Percentiles rank a stretch among this genome's conserved stretches.
Evolutionary conservation across 2,888 invertebrate genomes (phyloP).

Genomic region (Hypercompe scribonia): DNA sequence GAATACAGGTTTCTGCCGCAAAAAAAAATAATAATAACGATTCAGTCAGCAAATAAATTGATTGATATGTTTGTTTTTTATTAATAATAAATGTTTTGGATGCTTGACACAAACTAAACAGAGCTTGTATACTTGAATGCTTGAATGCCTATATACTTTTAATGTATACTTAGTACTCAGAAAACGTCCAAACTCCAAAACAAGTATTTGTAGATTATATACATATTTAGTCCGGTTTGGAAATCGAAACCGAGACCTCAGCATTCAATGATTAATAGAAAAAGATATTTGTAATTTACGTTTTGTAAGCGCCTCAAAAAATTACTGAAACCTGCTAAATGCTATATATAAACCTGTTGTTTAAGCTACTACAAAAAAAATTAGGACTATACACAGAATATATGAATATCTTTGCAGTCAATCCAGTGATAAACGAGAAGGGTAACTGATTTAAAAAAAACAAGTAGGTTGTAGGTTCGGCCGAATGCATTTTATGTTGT

Average conservation of each 20-base stretch:
- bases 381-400: background rate
- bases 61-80: background rate
- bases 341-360: background rate
- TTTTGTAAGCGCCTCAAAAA: background rate
- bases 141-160: too few relatives aligned
- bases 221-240: too few relatives aligned
- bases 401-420: background rate
- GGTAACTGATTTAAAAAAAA: background rate
- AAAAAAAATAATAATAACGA: constrained; percentile 6
- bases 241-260: too few relatives aligned
- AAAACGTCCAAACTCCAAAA: too few relatives aligned
- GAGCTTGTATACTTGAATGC: too few relatives aligned
- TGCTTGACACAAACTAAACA: too few relatives aligned
- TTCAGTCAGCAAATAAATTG: constrained; percentile 10
- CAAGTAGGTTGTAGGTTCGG: background rate
- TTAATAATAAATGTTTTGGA: too few relatives aligned
- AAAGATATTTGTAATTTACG: background rate
- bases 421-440: background rate
- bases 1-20: constrained; percentile 23
- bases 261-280: background rate
- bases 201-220: too few relatives aligned
- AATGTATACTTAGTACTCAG: too few relatives aligned
- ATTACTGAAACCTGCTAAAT: background rate
- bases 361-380: background rate
- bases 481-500: background rate